A percentile compares a stretch with the other conserved stretches of the same genome.
Conservation (phyloP, 2,888 invertebrate genomes). For the Incurvaria masculella region DNA sequence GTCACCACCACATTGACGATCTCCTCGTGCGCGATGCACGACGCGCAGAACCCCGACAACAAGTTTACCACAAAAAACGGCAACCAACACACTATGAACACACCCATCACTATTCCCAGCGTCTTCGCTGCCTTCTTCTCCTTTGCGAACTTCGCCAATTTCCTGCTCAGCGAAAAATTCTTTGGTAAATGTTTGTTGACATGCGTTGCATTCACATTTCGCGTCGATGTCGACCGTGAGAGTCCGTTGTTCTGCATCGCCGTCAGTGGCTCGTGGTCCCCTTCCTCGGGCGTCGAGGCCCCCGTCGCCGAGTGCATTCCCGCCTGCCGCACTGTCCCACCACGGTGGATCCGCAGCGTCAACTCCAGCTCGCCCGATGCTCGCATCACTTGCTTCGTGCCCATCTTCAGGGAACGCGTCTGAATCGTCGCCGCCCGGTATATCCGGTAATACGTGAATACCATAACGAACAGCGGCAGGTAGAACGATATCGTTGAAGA, state of each 20-base stretch:
- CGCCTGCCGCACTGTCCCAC: slow-evolving; percentile 69
- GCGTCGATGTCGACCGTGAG: slow-evolving; percentile 64
- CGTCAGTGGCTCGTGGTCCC: slow-evolving; percentile 68
- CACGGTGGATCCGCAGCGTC: slow-evolving; percentile 90
- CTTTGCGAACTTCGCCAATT: slow-evolving; percentile 92
- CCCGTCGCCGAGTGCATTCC: slow-evolving; percentile 42
- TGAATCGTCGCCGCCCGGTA: slow-evolving; percentile 93
- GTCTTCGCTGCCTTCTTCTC: slow-evolving; percentile 98
- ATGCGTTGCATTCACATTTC: slow-evolving; percentile 59
- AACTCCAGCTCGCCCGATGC: slow-evolving; percentile 83
- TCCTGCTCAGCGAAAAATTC: slow-evolving; percentile 90
- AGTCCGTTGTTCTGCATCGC: slow-evolving; percentile 76
- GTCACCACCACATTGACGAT: slow-evolving; percentile 86
- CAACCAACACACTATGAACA: slow-evolving; percentile 95
- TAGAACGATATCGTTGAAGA: slow-evolving; percentile 98
- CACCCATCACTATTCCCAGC: slow-evolving; percentile 94
- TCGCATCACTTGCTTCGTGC: slow-evolving; percentile 86
- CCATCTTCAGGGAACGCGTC: slow-evolving; percentile 84
- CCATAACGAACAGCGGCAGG: slow-evolving; percentile 94
- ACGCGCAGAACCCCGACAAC: slow-evolving; percentile 83
- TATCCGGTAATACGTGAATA: slow-evolving; percentile 96
- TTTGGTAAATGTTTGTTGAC: slow-evolving; percentile 66
- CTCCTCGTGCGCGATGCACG: slow-evolving; percentile 85
- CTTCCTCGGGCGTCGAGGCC: slow-evolving; percentile 66
- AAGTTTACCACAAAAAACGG: slow-evolving; percentile 96